Conservation (phyloP, 1,140 invertebrate species). For the Drosophila neocordata region DNA sequence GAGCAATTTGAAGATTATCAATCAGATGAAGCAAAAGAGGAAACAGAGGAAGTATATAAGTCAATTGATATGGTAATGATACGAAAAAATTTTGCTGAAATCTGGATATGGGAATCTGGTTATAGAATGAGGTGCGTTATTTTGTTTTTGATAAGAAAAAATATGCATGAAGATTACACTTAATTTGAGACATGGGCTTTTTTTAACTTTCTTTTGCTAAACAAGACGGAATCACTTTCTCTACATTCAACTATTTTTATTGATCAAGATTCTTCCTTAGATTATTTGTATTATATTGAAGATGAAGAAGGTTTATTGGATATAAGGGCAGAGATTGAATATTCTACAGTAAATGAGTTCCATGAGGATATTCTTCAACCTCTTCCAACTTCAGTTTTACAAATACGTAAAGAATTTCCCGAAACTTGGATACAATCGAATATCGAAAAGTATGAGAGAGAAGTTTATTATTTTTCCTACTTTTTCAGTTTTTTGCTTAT, state of each 20-base stretch:
- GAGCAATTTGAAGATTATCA: too few species aligned
- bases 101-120: slow-evolving; percentile 62
- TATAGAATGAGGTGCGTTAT: slow-evolving; percentile 42
- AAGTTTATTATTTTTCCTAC: not conserved
- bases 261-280: too few species aligned
- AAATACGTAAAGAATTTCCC: too few species aligned
- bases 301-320: too few species aligned
- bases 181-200: too few species aligned
- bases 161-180: not conserved
- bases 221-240: too few species aligned
- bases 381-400: too few species aligned
- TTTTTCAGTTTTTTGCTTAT: not conserved
- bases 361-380: too few species aligned
- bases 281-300: too few species aligned
- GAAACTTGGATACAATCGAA: not conserved
- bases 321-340: too few species aligned
- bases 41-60: not conserved
- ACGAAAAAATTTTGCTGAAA: slow-evolving; percentile 67
- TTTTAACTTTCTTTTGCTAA: not conserved
- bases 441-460: slow-evolving; percentile 35
- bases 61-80: slow-evolving; percentile 15
- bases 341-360: too few species aligned
- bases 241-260: too few species aligned
- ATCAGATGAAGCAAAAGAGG: not conserved
- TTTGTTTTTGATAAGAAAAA: not conserved